These are phyloP conservation scores for Ramphastos sulfuratus DNA, from an alignment of 2,113 vertebrate species.

Conservation along the genomic window DNA sequence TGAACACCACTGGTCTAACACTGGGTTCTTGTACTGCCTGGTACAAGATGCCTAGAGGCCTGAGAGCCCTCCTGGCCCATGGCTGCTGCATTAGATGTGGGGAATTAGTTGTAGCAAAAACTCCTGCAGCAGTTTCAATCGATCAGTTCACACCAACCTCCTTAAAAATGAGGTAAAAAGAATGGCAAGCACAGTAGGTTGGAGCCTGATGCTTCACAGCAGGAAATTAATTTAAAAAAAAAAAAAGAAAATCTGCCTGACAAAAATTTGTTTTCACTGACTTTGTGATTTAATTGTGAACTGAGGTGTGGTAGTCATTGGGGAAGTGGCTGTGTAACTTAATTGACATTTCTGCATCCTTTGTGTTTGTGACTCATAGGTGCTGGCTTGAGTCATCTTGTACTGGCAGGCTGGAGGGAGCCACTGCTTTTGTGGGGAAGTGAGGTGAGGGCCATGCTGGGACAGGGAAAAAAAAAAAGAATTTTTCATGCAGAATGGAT, in stretches of 20 bases:
- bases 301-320: slow-evolving; percentile 54
- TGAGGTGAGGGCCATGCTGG: neutral
- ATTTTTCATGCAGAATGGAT: neutral
- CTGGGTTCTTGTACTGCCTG: neutral
- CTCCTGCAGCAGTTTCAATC: neutral
- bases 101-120: neutral
- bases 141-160: neutral
- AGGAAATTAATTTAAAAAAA: neutral
- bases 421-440: neutral
- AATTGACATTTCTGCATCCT: slow-evolving; percentile 61
- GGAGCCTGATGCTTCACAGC: neutral
- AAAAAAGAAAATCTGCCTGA: neutral
- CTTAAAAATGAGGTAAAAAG: neutral
- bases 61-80: neutral
- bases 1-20: neutral
- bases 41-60: neutral
- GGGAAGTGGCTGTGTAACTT: slow-evolving; percentile 49
- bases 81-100: neutral
- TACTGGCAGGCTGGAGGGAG: neutral
- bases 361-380: slow-evolving; percentile 52
- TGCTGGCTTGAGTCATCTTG: slow-evolving; percentile 16
- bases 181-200: neutral
- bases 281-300: slow-evolving; percentile 55
- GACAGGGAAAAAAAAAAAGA: neutral
- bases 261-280: slow-evolving; percentile 5